Base-by-base conservation (phyloP, 2,113 vertebrate genomes). In the Grus americana region DNA sequence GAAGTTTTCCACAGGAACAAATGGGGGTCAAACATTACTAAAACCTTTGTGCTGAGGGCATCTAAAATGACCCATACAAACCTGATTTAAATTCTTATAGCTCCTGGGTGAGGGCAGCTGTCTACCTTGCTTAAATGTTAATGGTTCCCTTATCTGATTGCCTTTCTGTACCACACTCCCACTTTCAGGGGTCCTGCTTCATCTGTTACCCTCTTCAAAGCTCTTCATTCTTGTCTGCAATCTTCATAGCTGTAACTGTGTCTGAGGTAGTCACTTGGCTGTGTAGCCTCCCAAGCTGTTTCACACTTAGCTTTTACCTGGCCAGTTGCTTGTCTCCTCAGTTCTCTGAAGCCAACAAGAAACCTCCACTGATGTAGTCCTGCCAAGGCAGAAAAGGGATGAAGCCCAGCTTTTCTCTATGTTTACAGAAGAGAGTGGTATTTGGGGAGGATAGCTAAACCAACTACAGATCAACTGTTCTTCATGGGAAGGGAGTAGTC, bases 61-160 rank as follows among this genome's bases (percentile, higher is more conserved):
- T 84, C 81, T 72, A 80, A 93, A 93, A 81, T 63, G 61, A 81
- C 44, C 80, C 55, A 36, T 67, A 50, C 26, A 93, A 91, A 91
- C 38, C 52, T 82, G 47, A 72, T 87, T 85, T 92, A 95, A 87
- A 92, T 91, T 90, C 74, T 85, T 67, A 42, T 57, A 84, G 76
- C 42, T 84, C 23, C 47, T 84, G 73, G 38, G 38, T 75, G 82
- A 91, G 83, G 55, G 22, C 70, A 91, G 15, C 40, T 89, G 67
- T 50, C 73, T 94, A 20, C 61, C 68, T 84, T 38, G 24, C 79
- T 83, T 83, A 94, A 86, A 58, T 93, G 79, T 78, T 93, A 80
- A 79, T 95, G 34, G 71, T 89, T 87, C 70, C 44, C 36, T 63
- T 85, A 40, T 47, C 49, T 90, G 76, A 94, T 85, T 82, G 74